These are phyloP conservation scores for Chloebia gouldiae DNA, from an alignment of 2,113 vertebrate species.

Conservation along the genomic window DNA sequence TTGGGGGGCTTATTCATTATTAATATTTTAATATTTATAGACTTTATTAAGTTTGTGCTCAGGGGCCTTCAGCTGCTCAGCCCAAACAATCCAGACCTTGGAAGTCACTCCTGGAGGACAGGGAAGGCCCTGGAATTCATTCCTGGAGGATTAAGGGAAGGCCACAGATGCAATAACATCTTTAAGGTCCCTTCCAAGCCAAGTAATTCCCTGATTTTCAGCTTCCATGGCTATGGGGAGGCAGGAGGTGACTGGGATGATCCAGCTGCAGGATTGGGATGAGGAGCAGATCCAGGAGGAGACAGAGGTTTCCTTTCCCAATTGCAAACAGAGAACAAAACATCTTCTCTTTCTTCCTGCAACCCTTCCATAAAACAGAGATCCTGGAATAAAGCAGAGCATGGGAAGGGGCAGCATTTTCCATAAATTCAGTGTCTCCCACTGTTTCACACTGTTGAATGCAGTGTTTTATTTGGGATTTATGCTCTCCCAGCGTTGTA, in stretches of 20 bases:
- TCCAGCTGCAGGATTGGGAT: neutral
- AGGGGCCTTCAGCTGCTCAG: neutral
- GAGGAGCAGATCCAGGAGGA: neutral
- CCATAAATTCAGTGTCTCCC: neutral
- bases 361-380: neutral
- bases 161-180: neutral
- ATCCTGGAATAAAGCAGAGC: neutral
- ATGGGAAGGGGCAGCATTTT: neutral
- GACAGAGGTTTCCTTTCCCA: neutral
- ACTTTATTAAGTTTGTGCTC: neutral
- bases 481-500: neutral
- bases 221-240: accelerated
- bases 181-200: neutral
- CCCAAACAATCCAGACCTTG: neutral
- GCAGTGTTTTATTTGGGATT: neutral
- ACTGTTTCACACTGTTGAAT: neutral
- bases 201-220: neutral
- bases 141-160: neutral
- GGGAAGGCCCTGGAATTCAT: neutral
- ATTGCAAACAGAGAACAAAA: neutral
- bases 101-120: neutral
- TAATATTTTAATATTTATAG: neutral
- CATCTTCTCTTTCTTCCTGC: neutral
- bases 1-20: neutral
- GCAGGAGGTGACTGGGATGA: neutral